A percentile compares a stretch with the other conserved stretches of the same genome.
Conservation (phyloP, 2,113 vertebrate genomes). For the Sprattus sprattus region DNA sequence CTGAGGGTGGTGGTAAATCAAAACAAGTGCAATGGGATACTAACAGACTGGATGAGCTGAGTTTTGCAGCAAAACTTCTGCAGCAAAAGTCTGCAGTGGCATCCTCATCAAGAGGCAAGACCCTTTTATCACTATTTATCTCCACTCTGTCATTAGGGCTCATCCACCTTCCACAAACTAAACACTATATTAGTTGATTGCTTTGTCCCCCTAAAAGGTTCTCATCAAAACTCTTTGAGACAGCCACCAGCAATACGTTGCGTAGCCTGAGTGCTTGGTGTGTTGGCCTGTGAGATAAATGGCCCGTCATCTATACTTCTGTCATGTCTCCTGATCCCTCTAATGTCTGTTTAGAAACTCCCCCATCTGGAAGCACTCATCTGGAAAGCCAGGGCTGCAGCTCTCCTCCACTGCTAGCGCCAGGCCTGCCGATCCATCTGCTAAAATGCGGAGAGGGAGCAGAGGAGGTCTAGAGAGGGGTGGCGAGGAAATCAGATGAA, state of each 20-base stretch:
- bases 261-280: background rate
- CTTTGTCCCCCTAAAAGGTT: background rate
- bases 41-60: background rate
- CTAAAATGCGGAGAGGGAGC: constrained; percentile 55
- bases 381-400: constrained; percentile 51
- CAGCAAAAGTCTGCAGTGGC: background rate
- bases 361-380: constrained; percentile 70
- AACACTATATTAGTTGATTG: background rate
- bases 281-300: constrained; percentile 38
- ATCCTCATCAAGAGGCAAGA: background rate
- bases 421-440: constrained; percentile 55
- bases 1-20: background rate
- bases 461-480: constrained; percentile 44
- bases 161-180: background rate
- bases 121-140: background rate
- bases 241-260: background rate
- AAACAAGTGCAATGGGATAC: background rate
- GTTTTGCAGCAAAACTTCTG: background rate
- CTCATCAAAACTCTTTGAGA: background rate
- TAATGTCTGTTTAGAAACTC: constrained; percentile 40
- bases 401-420: constrained; percentile 56
- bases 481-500: constrained; percentile 36
- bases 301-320: constrained; percentile 45
- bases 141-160: background rate
- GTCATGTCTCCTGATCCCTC: constrained; percentile 50